Evolutionary conservation across 2,888 invertebrate species (phyloP), one percentile per base, ranked within the genome.

Genomic region (Apamea monoglypha): DNA sequence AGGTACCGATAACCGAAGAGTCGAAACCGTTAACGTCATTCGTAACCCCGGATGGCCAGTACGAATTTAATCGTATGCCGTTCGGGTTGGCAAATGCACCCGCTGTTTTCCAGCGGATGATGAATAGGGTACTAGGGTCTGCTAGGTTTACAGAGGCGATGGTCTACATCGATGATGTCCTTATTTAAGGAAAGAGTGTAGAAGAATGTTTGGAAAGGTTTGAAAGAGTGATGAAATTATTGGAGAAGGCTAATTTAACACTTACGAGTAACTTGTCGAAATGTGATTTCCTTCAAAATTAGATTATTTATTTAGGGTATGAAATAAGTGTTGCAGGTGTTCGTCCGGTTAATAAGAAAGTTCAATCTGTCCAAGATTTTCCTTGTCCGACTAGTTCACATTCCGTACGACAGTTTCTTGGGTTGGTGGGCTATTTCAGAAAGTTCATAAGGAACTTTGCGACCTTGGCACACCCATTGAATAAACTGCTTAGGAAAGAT

Each of bases 61-160:
- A 87, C 68, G 92, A 95, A 80, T 94, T 91, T 76, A 89, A 92
- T 29, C 82, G 91, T 1, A 92, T 94, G 92, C 93, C 93, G n/a
- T 81, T 81, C 18, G 81, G 81, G 2, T 32, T 81, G 8, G 74
- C 77, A 8, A 81, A 80, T 92, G 83, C 87, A 0, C 83, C 86
- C 1, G 84, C 85, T 0, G 73, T 80, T 0, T 87, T 86, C 32
- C 87, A 88, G 44, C 64, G 85, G 4, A 78, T 76, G 47, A 82
- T 87, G 5, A 81, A 88, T 70, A 32, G 36, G 10, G 74, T 84
- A 0, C n/a, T 87, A 6, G 76, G 84, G 1, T 71, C 82, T 29
- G 29, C 63, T 8, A 6, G 81, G 25, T 78, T 47, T 56, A 29
- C 16, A 2, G 29, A 69, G 18, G 78, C 81, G 10, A 78, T 53